Base-by-base conservation (phyloP, 2,797 vertebrate genomes). In the Spea hammondii region DNA sequence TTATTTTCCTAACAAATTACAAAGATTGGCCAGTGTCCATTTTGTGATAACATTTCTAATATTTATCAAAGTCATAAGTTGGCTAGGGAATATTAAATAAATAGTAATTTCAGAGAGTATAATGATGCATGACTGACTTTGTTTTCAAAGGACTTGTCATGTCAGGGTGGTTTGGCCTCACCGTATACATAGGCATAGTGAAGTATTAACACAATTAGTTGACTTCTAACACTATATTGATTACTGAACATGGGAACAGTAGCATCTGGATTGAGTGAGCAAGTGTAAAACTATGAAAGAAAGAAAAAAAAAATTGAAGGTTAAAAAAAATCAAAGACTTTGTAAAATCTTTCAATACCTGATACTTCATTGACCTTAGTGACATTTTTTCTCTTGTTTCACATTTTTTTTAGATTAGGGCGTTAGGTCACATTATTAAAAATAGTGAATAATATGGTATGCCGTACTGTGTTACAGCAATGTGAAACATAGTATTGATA, bases 261-360 rank as follows among this genome's bases (percentile, higher is more conserved):
- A 86, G 85, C 89, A 91, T 91, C 88, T 92, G 89, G 84, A 89
- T 91, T 88, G 88, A 88, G 91, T 92, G 86, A 89, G 72, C 76
- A 70, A 78, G 60, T 80, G 32, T 32, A 32, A 32, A 32, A 32
- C 32, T 32, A 32, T 32, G 32, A 32, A 32, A 32, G 32, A 32
- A 32, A 32, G 32, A 3, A 3, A 32, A 17, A 17, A 32, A 32
- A 32, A 32, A 32, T 32, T 1, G 32, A 32, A 32, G 32, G 32
- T 32, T 32, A 32, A 32, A 32, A 32, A 32, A 32, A 32, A 32
- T 32, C 32, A 32, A 32, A 32, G 32, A 32, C 32, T 32, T 32
- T 32, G 49, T 82, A 86, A 57, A 76, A 77, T 87, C 87, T 91
- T 89, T 87, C 89, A 88, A 12, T 89, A 89, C 84, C 84, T 87